Base-by-base conservation (phyloP, 2,888 invertebrate species). In the Chaetogeoica ovagalla region DNA sequence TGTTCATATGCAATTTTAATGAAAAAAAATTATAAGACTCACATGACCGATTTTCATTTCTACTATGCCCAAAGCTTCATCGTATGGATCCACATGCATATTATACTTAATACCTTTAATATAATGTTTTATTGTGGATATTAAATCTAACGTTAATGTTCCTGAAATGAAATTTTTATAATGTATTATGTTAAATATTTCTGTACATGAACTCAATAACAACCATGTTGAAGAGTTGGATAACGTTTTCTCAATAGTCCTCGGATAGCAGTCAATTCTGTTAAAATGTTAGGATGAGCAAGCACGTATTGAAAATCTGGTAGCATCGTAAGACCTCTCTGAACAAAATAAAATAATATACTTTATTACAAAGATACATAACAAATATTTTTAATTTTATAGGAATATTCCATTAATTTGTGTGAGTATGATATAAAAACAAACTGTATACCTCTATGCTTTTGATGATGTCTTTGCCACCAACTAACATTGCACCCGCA, bases 201-300 rank as follows among this genome's bases (percentile, higher is more conserved):
- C 13, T 17, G 21, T 30, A 75, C 0, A 37, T 60, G 17, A 60
- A 48, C 15, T 63, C 11, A 70, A 60, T 37, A 68, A 73, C 83
- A 60, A 86, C 86, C 86, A 82, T 83, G 84, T 81, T 84, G 84
- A 37, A 84, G 81, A 70, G 89, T 92, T 0, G 96, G 96, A 86
- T 94, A 94, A 84, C 90, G 91, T 82, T 88, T 90, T 84, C 92
- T 94, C 89, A 96, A 88, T 66, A 95, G 85, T 2, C 95, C 95
- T 82, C 94, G 89, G 81, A 96, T 87, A 0, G 90, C 88, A 1
- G 93, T 90, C 59, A 96, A 85, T 74, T 95, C 95, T 0, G 93
- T 90, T 71, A 94, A 86, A 82, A 95, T 92, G 85, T 92, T 91
- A 0, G 93, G 92, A 87, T 95, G 94, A 0, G 94, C 93, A 19